Base-by-base conservation (phyloP, 37 sponge, comb jelly and placozoan genomes). In the Bolinopsis microptera region DNA sequence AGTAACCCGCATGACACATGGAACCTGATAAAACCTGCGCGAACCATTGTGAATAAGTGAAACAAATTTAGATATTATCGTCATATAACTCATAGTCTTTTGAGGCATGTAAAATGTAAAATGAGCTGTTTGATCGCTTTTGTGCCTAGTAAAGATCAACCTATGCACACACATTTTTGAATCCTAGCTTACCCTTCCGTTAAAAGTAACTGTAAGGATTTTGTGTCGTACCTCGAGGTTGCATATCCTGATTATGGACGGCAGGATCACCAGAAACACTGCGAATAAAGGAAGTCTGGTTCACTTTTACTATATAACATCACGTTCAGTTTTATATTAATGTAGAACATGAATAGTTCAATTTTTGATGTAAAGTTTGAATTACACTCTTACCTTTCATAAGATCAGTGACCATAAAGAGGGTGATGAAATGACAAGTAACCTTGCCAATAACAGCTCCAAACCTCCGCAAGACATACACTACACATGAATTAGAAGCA, bases 221-320 rank as follows among this genome's bases (percentile, higher is more conserved):
- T n/a, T n/a, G 61, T 48, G 5, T 13, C 61, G 61, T 77, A 77
- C 80, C 80, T 77, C 36, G 22, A 32, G 1, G 0, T 77, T 32
- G 5, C 80, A 32, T 16, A 77, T 27, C 5, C 80, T 27, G 32
- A 77, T 77, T 13, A 77, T 77, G 34, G 80, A 1, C 33, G 80
- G 80, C 13, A 77, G 80, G 33, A 77, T 77, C 27, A 77, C 35
- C 35, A 77, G 80, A 32, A 77, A 77, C 32, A 32, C 80, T 77
- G 80, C 27, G 32, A 34, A 26, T 22, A 26, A 24, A 28, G 28
- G 21, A 26, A n/a, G 74, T 70, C 26, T 21, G 68, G 18, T 21
- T 21, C 68, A 18, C 16, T 21, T 18, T 21, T 21, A 61, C 9
- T 21, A 61, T 21, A 21, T 18, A 61, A 61, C 9, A 18, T 61